These are phyloP conservation scores for Xestobium rufovillosum DNA, from an alignment of 2,888 invertebrate genomes.

Conservation along the genomic window DNA sequence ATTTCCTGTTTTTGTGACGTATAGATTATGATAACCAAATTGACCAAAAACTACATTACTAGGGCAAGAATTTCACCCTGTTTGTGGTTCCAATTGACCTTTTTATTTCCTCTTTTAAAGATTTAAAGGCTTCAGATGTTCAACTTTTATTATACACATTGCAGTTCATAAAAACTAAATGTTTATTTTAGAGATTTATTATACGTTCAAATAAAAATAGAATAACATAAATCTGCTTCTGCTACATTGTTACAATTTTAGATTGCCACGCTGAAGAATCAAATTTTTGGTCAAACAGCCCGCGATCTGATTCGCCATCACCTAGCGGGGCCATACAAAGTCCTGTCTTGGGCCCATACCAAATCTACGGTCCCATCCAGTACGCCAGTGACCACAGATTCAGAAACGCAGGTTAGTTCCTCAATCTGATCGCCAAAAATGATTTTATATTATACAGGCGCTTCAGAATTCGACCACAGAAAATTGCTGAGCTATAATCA, in stretches of 20 bases:
- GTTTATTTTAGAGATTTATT: not conserved
- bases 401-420: constrained; percentile 4
- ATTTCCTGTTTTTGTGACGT: no score
- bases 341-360: constrained; percentile 32
- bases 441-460: not conserved
- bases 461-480: no score
- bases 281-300: constrained; percentile 39
- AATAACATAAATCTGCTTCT: not conserved
- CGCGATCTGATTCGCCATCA: constrained; percentile 38
- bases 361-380: constrained; percentile 31
- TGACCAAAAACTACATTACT: no score
- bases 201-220: not conserved
- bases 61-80: no score
- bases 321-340: constrained; percentile 31
- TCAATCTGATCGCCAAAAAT: not conserved
- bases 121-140: not conserved
- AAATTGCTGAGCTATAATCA: no score
- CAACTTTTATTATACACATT: not conserved
- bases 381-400: constrained; percentile 20
- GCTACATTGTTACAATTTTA: no score
- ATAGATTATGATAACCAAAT: no score
- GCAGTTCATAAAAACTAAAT: constrained; percentile 1
- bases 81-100: no score
- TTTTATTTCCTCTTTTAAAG: no score
- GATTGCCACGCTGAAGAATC: constrained; percentile 33